Conservation (phyloP, 2,888 invertebrate genomes). For the Mesorhabditis spiculigera region DNA sequence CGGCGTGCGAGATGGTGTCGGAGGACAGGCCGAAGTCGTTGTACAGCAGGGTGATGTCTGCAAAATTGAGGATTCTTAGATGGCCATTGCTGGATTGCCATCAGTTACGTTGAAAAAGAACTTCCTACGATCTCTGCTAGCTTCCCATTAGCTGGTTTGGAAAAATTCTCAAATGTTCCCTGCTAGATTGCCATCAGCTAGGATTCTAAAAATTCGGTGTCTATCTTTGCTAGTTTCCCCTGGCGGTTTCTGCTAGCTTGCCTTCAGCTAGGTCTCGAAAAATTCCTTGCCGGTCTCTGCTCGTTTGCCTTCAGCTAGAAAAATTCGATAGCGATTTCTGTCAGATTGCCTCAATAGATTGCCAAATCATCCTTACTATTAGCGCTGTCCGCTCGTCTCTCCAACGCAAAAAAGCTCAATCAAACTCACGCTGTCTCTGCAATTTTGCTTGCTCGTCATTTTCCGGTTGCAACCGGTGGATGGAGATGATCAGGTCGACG, state of each 20-base stretch:
- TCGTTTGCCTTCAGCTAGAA: no score
- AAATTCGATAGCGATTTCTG: no score
- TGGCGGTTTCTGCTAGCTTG: no score
- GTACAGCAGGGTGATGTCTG: not conserved
- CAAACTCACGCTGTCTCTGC: constrained; percentile 38
- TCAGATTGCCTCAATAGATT: no score
- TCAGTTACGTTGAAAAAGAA: constrained; percentile 8
- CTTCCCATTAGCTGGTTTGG: not conserved
- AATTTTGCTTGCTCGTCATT: constrained; percentile 33
- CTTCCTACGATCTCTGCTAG: not conserved
- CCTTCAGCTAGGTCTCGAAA: no score
- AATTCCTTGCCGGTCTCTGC: not conserved
- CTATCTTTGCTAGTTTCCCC: no score
- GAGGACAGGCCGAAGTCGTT: constrained; percentile 54
- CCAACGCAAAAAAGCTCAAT: constrained; percentile 3
- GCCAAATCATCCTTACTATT: no score
- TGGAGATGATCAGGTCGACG: constrained; percentile 80
- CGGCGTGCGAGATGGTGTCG: constrained; percentile 84
- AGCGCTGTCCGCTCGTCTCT: no score
- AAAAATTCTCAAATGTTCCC: no score
- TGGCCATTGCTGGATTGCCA: not conserved
- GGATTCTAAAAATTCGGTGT: no score
- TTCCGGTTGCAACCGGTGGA: constrained; percentile 70
- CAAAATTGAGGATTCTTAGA: not conserved
- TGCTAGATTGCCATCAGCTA: no score